A percentile compares a stretch with the other conserved stretches of the same genome.
Evolutionary conservation across 37 sponge, comb jelly and placozoan species (phyloP).

Genomic region (Ianthella basta): DNA sequence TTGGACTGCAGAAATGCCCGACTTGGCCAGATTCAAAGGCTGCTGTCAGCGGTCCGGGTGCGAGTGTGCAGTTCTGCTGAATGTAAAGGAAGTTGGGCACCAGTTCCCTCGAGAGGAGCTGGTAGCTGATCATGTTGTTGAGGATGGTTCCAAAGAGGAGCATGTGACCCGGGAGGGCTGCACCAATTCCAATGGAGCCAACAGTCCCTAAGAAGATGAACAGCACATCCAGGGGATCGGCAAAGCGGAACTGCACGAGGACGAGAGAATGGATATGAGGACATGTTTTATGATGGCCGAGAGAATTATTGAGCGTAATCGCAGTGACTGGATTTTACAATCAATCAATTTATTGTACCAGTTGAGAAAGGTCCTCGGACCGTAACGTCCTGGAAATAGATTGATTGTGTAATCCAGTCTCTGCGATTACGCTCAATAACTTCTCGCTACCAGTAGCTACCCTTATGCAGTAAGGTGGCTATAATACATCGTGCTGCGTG

Average conservation of each 20-base stretch:
- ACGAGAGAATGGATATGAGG: background rate
- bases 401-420: too few species aligned
- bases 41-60: too few species aligned
- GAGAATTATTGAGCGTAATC: too few species aligned
- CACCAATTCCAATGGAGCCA: conserved; percentile 53
- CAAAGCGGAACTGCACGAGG: conserved; percentile 68
- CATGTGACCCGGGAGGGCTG: conserved; percentile 66
- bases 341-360: too few species aligned
- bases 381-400: too few species aligned
- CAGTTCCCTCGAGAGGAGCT: background rate
- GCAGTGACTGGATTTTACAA: too few species aligned
- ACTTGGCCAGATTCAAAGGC: background rate
- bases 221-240: conserved; percentile 55
- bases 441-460: too few species aligned
- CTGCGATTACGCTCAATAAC: too few species aligned
- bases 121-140: conserved; percentile 60
- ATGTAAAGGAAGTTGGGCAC: background rate
- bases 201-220: conserved; percentile 66
- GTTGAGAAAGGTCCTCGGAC: too few species aligned
- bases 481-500: too few species aligned
- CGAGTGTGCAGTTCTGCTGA: background rate
- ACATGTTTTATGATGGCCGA: too few species aligned
- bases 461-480: too few species aligned
- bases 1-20: conserved; percentile 8
- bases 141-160: conserved; percentile 83